phyloP scores from a whole-genome alignment of 2,888 invertebrate species.

The Hemicrepidius hirtus region DNA sequence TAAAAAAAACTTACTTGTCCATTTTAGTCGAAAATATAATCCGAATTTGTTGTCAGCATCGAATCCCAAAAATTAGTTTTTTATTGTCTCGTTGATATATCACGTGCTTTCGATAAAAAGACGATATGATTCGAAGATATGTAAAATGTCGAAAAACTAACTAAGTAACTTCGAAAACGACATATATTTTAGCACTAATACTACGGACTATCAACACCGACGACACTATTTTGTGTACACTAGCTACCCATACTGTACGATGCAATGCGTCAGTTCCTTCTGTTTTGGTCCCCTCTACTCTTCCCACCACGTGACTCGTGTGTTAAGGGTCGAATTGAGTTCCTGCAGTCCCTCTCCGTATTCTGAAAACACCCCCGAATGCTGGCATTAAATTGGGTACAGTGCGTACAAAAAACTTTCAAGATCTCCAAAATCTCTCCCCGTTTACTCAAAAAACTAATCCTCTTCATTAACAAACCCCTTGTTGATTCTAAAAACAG shows the following conservation, averaged over 20 bases:
- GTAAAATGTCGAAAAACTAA: conserved; percentile 34
- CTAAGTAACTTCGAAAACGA: conserved; percentile 23
- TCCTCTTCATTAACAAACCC: too few species aligned
- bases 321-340: conserved; percentile 48
- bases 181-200: conserved; percentile 36
- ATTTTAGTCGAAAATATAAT: conserved; percentile 42
- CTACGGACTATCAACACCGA: conserved; percentile 38
- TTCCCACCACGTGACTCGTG: conserved; percentile 54
- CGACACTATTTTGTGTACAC: conserved; percentile 45
- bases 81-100: conserved; percentile 26
- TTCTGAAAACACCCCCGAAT: conserved; percentile 48
- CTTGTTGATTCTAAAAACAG: too few species aligned
- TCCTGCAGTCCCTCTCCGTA: conserved; percentile 40
- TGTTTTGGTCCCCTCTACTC: conserved; percentile 57
- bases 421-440: background rate
- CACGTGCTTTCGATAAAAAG: conserved; percentile 16
- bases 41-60: conserved; percentile 36
- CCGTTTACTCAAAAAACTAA: too few species aligned
- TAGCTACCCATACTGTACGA: conserved; percentile 50
- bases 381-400: conserved; percentile 41
- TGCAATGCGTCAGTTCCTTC: conserved; percentile 58
- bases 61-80: conserved; percentile 24
- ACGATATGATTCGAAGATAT: conserved; percentile 23
- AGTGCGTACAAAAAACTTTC: conserved; percentile 23
- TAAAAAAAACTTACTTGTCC: conserved; percentile 49